Base-by-base conservation (phyloP, 2,113 vertebrate species). In the Myrmophylax atrothorax region DNA sequence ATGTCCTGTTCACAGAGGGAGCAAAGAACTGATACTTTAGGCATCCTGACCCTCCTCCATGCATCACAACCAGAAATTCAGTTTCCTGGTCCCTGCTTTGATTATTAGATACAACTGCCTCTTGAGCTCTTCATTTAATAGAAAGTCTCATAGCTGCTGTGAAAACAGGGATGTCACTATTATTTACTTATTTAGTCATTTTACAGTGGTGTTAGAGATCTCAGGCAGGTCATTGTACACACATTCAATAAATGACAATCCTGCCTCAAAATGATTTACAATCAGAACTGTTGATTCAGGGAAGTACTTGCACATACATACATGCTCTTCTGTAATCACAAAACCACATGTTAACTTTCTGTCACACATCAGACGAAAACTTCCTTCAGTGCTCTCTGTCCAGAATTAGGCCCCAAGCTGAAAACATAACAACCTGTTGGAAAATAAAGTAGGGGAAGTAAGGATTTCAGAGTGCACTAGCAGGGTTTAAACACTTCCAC, bases 141-240 rank as follows among this genome's bases (percentile, higher is more conserved):
- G 52, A 86, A 96, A 94, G 76, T 78, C 68, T 95, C 83, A 75
- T 38, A 70, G 80, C 88, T 93, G 90, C 72, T 93, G 85, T 92
- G 85, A 78, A 85, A 93, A 52, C 68, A 64, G 46, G 56, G 56
- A 84, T 90, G 85, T 88, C 79, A 74, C 72, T 90, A 52, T 93
- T 96, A 95, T 94, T 96, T 92, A 93, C 90, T 95, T 96, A 94
- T 93, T 96, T 97, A 90, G 87, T 80, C 12, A 74, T 90, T 96
- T 95, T 84, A 78, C 66, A 84, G 78, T 77, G 67, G 79, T 31
- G 69, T 81, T 95, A n/a, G 59, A 29, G 33, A 90, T 90, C 72
- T 93, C 85, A 86, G 66, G 44, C 69, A 90, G 88, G 69, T 87
- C 80, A n/a, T 38, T 94, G 76, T 84, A 44, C n/a, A 40, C 9